A percentile compares a stretch with the other conserved stretches of the same genome.
Evolutionary conservation across 1,140 invertebrate species (phyloP).

Genomic region (Bicyclus anynana): DNA sequence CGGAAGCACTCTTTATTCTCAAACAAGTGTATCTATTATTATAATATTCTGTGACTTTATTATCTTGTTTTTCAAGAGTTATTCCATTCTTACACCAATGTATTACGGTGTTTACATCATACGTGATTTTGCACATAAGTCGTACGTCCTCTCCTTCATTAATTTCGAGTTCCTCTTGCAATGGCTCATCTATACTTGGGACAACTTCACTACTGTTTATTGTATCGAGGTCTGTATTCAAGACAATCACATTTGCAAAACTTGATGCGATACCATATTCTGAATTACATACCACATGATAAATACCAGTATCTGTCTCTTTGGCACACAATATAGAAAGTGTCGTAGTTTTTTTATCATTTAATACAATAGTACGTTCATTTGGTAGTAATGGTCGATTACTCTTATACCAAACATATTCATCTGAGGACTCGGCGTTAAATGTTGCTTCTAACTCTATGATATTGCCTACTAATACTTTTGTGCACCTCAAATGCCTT

Average conservation of each 20-base stretch:
- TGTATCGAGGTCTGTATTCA: slow-evolving; percentile 16
- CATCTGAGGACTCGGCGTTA: slow-evolving; percentile 15
- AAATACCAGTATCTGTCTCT: slow-evolving; percentile 33
- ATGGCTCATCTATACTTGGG: slow-evolving; percentile 25
- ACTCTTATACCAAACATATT: slow-evolving; percentile 33
- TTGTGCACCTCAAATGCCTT: slow-evolving; percentile 20
- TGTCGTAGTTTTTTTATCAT: slow-evolving; percentile 21
- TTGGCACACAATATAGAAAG: slow-evolving; percentile 28
- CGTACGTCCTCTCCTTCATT: slow-evolving; percentile 28
- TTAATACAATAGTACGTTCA: slow-evolving; percentile 28
- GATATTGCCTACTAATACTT: slow-evolving; percentile 23
- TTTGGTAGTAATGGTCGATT: slow-evolving; percentile 21
- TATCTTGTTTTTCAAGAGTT: slow-evolving; percentile 13
- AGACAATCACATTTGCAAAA: slow-evolving; percentile 28
- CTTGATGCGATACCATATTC: slow-evolving; percentile 29
- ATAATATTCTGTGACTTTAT: slow-evolving; percentile 20
- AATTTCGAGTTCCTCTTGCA: slow-evolving; percentile 23
- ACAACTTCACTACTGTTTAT: slow-evolving; percentile 24
- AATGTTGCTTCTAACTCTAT: slow-evolving; percentile 31
- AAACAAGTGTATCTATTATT: slow-evolving; percentile 28
- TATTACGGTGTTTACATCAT: slow-evolving; percentile 23
- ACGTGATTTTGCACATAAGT: slow-evolving; percentile 26
- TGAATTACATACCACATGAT: slow-evolving; percentile 32
- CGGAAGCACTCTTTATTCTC: slow-evolving; percentile 19
- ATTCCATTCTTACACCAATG: slow-evolving; percentile 23